Conservation (phyloP, 2,888 invertebrate genomes). For the Myathropa florea region DNA sequence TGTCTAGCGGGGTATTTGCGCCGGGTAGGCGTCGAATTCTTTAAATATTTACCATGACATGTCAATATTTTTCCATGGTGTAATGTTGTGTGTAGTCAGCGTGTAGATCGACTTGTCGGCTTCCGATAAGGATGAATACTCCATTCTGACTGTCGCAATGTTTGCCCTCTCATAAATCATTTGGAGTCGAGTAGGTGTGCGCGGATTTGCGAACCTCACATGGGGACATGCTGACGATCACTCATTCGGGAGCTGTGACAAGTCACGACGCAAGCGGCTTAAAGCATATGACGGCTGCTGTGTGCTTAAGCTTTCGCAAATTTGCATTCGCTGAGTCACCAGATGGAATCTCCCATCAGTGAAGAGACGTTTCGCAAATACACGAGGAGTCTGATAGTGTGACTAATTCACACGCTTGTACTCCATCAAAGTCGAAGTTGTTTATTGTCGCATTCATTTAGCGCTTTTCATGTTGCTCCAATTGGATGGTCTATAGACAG, state of each 20-base stretch:
- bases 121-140: not conserved
- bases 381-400: no score
- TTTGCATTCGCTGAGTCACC: not conserved
- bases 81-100: not conserved
- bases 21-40: not conserved
- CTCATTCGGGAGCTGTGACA: not conserved
- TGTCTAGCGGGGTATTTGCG: not conserved
- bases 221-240: not conserved
- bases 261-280: not conserved
- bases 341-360: not conserved
- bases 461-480: no score
- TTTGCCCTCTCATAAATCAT: not conserved
- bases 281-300: not conserved
- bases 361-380: no score
- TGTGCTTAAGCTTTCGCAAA: no score
- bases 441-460: no score
- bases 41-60: not conserved
- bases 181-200: not conserved
- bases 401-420: no score
- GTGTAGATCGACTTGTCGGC: not conserved
- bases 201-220: not conserved
- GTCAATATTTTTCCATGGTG: not conserved
- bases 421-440: no score
- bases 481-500: no score
- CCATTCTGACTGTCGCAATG: not conserved